Percentiles rank a stretch among this genome's conserved stretches.
These are phyloP conservation scores for Amphiprion ocellaris DNA, from an alignment of 2,113 vertebrate species.

Conservation along the genomic window DNA sequence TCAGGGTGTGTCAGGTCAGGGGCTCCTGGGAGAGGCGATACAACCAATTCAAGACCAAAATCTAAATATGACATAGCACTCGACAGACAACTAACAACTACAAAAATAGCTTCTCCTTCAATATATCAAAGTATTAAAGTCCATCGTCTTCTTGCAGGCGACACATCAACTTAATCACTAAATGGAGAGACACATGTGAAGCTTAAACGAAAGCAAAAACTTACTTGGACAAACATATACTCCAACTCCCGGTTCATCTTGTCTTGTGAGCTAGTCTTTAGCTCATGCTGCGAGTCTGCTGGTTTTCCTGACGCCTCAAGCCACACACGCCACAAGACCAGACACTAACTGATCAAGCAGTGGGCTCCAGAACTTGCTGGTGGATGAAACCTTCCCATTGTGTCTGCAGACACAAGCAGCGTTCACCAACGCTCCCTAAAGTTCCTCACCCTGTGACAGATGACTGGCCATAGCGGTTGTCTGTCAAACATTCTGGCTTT, in stretches of 20 bases:
- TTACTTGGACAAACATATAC: conserved; percentile 89
- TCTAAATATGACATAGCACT: background rate
- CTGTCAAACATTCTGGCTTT: conserved; percentile 62
- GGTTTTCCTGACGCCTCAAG: conserved; percentile 52
- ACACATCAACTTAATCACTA: background rate
- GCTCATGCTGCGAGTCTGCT: conserved; percentile 70
- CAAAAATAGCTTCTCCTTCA: background rate
- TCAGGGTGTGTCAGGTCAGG: conserved; percentile 49
- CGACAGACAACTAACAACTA: background rate
- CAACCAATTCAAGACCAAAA: background rate
- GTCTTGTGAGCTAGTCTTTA: conserved; percentile 44
- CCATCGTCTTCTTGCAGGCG: background rate
- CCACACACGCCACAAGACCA: conserved; percentile 37
- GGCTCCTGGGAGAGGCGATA: background rate
- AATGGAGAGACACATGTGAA: background rate
- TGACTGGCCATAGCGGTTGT: conserved; percentile 62
- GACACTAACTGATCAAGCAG: conserved; percentile 37
- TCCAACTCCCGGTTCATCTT: conserved; percentile 85
- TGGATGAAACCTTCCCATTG: conserved; percentile 70
- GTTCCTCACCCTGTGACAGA: conserved; percentile 22
- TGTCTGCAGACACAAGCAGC: conserved; percentile 54
- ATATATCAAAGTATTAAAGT: background rate
- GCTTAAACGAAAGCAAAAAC: conserved; percentile 62
- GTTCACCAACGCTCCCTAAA: conserved; percentile 21
- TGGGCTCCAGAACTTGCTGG: conserved; percentile 25